Evolutionary conservation across 2,113 vertebrate genomes (phyloP).

Genomic region (Rallus limicola): DNA sequence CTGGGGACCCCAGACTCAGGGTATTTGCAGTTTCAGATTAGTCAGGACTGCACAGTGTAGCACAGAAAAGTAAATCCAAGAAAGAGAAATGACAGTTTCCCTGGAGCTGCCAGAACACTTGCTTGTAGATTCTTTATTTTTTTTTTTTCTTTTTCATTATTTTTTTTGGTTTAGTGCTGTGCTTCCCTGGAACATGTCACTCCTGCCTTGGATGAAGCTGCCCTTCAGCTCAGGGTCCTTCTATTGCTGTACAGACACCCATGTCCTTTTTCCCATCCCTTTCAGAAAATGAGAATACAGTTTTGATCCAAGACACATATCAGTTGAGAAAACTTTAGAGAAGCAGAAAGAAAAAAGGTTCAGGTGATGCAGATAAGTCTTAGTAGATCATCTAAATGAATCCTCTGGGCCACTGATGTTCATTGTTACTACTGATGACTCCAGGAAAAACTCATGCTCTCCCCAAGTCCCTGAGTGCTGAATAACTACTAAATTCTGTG

Average conservation of each 20-base stretch:
- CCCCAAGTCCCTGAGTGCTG: neutral
- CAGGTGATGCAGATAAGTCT: neutral
- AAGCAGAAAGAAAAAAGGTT: neutral
- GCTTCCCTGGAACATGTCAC: neutral
- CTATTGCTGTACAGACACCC: neutral
- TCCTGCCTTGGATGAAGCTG: neutral
- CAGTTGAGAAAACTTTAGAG: neutral
- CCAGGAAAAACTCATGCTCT: neutral
- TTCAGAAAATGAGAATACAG: neutral
- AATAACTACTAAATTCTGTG: neutral
- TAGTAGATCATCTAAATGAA: neutral
- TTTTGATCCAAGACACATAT: neutral
- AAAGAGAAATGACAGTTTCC: neutral
- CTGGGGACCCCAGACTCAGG: neutral
- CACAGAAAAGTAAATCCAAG: conserved; percentile 18
- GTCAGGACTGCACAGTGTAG: neutral
- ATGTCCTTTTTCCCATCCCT: neutral
- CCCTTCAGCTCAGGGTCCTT: neutral
- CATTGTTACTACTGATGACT: rapidly evolving
- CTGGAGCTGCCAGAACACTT: neutral
- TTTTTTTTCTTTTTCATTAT: neutral
- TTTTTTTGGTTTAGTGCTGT: neutral
- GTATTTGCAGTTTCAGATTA: conserved; percentile 20
- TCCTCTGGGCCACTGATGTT: neutral
- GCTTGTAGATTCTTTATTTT: neutral